Conservation (phyloP, 2,797 vertebrate species). For the Sebastes diploproa region DNA sequence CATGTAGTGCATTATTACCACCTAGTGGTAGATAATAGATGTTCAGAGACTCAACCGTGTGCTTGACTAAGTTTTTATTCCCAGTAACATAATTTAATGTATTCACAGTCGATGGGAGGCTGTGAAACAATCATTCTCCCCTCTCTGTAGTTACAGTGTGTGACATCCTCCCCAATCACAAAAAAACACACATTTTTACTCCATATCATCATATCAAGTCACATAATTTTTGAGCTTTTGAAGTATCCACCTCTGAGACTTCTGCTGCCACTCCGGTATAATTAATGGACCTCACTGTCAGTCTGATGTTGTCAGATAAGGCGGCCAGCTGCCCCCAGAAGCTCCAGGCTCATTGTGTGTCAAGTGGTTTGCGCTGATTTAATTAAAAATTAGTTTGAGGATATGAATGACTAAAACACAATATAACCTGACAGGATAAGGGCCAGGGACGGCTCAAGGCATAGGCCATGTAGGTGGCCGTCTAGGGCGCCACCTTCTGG, state of each 20-base stretch:
- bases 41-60: background rate
- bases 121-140: background rate
- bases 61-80: background rate
- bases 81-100: background rate
- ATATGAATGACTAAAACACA: background rate
- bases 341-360: background rate
- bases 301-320: background rate
- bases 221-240: background rate
- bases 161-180: background rate
- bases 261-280: background rate
- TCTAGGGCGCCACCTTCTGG: too few species aligned
- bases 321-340: too few species aligned
- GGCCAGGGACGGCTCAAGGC: too few species aligned
- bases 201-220: background rate
- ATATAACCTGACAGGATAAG: background rate
- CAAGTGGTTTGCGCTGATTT: background rate
- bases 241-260: background rate
- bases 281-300: background rate
- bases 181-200: background rate
- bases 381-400: background rate
- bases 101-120: background rate
- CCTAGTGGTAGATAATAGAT: background rate
- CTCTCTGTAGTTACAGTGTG: background rate
- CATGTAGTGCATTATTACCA: background rate
- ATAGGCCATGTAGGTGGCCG: too few species aligned